Evolutionary conservation across 2,888 invertebrate genomes (phyloP), one percentile per base, ranked within the genome.

Genomic region (Plagodis pulveraria): DNA sequence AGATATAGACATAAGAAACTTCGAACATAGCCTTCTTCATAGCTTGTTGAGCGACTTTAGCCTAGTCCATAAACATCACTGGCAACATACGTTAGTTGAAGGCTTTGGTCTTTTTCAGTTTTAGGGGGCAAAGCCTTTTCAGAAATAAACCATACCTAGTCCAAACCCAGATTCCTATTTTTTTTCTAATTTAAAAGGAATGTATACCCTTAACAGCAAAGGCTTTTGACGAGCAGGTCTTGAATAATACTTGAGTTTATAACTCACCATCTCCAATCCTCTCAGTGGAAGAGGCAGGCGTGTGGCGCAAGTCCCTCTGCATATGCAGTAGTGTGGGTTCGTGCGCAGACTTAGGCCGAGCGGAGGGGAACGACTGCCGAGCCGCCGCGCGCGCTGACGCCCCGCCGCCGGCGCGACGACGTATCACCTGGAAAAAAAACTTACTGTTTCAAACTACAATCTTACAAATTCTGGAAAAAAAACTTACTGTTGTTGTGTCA

Each of bases 311-410:
- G 0, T 69, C 63, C 5, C 63, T 48, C 6, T 46, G 11, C 5
- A 46, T 48, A 7, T 46, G 11, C 5, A 44, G 70, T 10, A 52
- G 67, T 22, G 68, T 48, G 41, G 56, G 65, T 22, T 68, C 68
- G 58, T 67, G 71, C 33, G 68, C 58, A 73, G 80, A 93, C 79
- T 91, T 91, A 67, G 94, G 93, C 71, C 94, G 94, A 73, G 94
- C 93, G 77, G 95, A 93, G 47, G 95, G 95, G 80, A 94, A 94
- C 10, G 96, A 54, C 95, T 95, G 76, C 86, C 88, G 60, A 69
- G 86, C 88, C 33, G 96, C 96, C 43, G 96, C 95, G 73, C 96
- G 94, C 33, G 87, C 50, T 34, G 89, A 87, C 34, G 87, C 49
- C 12, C 90, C 88, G 43, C 80, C 81, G 57, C 84, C 85, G 67